These are phyloP conservation scores for Hirtodrosophila duncani DNA, from an alignment of 2,888 invertebrate genomes.

Conservation along the genomic window DNA sequence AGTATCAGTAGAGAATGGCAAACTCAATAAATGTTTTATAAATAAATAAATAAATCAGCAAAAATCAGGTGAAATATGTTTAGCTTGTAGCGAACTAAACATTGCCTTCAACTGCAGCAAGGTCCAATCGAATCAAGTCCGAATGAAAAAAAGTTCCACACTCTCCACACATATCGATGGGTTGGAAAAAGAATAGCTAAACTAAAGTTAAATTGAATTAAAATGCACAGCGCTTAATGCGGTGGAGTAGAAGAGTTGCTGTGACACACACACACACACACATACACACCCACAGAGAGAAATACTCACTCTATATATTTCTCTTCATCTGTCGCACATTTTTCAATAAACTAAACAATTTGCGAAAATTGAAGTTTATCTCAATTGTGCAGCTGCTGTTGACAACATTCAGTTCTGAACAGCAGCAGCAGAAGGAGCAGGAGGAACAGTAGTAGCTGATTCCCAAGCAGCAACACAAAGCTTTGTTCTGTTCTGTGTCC, in stretches of 20 bases:
- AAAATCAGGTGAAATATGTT: no score
- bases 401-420: conserved; percentile 51
- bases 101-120: no score
- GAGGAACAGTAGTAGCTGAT: no score
- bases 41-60: no score
- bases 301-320: conserved; percentile 24
- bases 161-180: conserved; percentile 25
- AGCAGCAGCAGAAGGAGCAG: no score
- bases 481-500: conserved; percentile 33
- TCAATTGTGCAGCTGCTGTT: conserved; percentile 75
- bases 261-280: background rate
- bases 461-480: no score
- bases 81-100: no score
- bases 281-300: conserved; percentile 1
- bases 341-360: conserved; percentile 74
- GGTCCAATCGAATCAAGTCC: conserved; percentile 58
- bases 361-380: conserved; percentile 74
- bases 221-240: conserved; percentile 66
- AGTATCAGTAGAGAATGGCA: no score
- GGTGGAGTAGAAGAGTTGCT: background rate
- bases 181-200: conserved; percentile 45
- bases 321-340: conserved; percentile 70
- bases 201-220: conserved; percentile 69
- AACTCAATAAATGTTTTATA: no score
- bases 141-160: conserved; percentile 65